Evolutionary conservation across 2,113 vertebrate genomes (phyloP).

Genomic region (Melierax canorus): DNA sequence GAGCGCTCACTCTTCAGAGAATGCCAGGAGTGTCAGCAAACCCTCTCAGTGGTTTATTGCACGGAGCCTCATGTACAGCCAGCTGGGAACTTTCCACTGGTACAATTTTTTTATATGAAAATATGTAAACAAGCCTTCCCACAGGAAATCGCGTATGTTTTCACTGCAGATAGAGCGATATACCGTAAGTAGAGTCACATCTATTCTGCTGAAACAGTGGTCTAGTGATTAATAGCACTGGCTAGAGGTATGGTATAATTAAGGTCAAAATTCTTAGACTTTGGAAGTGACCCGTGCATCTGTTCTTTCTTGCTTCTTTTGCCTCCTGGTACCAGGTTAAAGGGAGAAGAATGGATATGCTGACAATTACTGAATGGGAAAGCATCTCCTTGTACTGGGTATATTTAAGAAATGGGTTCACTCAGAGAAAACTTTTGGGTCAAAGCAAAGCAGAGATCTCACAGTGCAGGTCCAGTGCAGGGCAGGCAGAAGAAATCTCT

Average conservation of each 20-base stretch:
- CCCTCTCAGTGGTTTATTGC: not conserved
- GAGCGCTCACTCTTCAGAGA: not conserved
- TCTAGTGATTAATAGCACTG: not conserved
- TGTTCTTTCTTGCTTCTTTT: not conserved
- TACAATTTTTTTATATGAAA: not conserved
- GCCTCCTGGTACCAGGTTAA: not conserved
- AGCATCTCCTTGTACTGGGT: not conserved
- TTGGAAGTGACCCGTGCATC: not conserved
- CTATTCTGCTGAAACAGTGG: not conserved
- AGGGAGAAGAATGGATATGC: not conserved
- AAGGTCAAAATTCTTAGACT: not conserved
- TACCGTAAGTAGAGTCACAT: rapidly evolving
- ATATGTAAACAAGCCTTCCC: not conserved
- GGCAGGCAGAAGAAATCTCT: not conserved
- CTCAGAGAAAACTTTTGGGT: not conserved
- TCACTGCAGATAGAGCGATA: not conserved
- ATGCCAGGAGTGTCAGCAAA: not conserved
- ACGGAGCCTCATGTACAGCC: not conserved
- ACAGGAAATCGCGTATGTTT: not conserved
- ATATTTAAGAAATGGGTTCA: not conserved
- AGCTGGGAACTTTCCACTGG: not conserved
- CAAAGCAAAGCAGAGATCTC: not conserved
- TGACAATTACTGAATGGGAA: not conserved
- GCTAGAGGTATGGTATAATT: not conserved
- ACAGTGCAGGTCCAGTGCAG: not conserved